A percentile compares a stretch with the other conserved stretches of the same genome.
Conservation (phyloP, 2,113 vertebrate species). For the Semicossyphus pulcher region DNA sequence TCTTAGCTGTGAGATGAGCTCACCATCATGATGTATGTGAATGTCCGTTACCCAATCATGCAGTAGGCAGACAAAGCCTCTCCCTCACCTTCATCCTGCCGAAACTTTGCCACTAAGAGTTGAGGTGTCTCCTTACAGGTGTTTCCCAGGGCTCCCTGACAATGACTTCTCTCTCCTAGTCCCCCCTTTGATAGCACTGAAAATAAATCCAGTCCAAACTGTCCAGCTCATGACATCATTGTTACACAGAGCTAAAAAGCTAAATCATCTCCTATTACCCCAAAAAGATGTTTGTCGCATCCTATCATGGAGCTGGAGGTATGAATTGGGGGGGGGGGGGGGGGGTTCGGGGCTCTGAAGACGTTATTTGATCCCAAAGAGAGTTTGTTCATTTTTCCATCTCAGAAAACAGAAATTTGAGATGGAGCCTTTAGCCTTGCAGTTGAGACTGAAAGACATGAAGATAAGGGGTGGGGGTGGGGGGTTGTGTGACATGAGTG, state of each 20-base stretch:
- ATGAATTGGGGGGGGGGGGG: constrained; percentile 21
- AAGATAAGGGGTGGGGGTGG: constrained; percentile 11
- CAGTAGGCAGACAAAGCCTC: constrained; percentile 65
- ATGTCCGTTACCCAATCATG: constrained; percentile 66
- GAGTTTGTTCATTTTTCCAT: constrained; percentile 73
- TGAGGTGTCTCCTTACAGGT: constrained; percentile 69
- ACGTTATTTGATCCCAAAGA: constrained; percentile 61
- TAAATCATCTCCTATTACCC: constrained; percentile 74
- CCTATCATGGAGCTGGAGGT: constrained; percentile 30
- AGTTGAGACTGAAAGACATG: constrained; percentile 42
- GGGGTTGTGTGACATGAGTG: too few species aligned
- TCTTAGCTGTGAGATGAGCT: constrained; percentile 60
- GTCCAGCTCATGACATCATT: constrained; percentile 59
- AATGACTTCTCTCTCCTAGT: constrained; percentile 78
- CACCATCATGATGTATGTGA: constrained; percentile 62
- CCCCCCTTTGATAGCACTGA: constrained; percentile 63
- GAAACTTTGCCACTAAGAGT: constrained; percentile 65
- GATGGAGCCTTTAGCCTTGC: constrained; percentile 62
- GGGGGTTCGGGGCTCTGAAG: constrained; percentile 48
- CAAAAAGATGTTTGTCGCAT: constrained; percentile 68
- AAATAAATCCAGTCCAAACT: constrained; percentile 66
- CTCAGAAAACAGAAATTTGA: constrained; percentile 74
- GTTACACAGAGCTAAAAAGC: constrained; percentile 9
- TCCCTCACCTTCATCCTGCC: constrained; percentile 65
- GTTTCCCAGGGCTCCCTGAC: constrained; percentile 73